Percentiles rank a stretch among this genome's conserved stretches.
phyloP scores from a whole-genome alignment of 2,797 vertebrate species.

The Phaenicophaeus curvirostris region DNA sequence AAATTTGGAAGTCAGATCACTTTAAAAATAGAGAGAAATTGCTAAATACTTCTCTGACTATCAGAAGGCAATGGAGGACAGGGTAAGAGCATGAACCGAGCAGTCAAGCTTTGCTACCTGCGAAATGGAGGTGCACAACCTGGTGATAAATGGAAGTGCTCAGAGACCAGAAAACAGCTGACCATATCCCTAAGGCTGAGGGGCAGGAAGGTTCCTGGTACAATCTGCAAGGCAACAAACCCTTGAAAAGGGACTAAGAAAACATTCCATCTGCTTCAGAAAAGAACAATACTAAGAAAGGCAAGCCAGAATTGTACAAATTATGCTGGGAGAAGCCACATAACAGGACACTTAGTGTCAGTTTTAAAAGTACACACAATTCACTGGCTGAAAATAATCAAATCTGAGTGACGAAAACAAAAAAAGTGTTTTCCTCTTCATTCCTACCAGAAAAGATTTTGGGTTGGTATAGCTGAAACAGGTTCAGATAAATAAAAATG shows the following conservation, averaged over 20 bases:
- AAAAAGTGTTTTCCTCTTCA: not conserved
- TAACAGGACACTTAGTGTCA: not conserved
- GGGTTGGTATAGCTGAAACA: not conserved
- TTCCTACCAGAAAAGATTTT: not conserved
- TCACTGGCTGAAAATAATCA: not conserved
- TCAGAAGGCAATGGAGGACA: not conserved
- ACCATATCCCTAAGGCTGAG: not conserved
- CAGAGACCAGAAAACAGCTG: not conserved
- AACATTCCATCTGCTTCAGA: not conserved
- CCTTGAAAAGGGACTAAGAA: not conserved
- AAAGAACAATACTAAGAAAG: not conserved
- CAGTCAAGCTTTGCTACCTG: not conserved
- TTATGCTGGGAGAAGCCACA: not conserved
- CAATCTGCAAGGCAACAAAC: not conserved
- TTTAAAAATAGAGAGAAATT: not conserved
- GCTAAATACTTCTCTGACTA: not conserved
- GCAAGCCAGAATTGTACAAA: not conserved
- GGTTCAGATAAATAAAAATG: not conserved
- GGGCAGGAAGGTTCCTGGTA: not conserved
- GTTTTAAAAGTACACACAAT: not conserved
- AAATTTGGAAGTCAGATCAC: not conserved
- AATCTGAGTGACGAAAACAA: not conserved
- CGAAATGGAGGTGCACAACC: not conserved
- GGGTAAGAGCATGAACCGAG: not conserved
- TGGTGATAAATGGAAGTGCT: not conserved